Percentiles rank a stretch among this genome's conserved stretches.
phyloP scores from a whole-genome alignment of 1,140 invertebrate genomes.

The Camponotus vicinus region DNA sequence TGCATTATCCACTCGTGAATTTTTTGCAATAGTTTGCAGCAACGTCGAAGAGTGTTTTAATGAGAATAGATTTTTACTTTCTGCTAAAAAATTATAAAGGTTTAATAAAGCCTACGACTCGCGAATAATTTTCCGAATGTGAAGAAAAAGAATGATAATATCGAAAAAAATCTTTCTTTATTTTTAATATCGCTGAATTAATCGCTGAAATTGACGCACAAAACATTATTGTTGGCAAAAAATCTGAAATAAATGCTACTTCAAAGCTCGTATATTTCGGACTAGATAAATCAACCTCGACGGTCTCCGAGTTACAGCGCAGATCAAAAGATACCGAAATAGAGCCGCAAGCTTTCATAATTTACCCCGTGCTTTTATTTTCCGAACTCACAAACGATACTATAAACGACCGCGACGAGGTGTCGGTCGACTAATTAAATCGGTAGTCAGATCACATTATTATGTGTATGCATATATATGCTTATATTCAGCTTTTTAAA shows the following conservation, averaged over 20 bases:
- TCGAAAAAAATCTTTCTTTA: not conserved
- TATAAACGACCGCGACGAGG: constrained; percentile 14
- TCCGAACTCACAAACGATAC: constrained; percentile 23
- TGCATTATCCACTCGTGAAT: constrained; percentile 66
- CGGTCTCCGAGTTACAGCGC: not conserved
- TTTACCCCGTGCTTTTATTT: constrained; percentile 33
- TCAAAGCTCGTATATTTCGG: not conserved
- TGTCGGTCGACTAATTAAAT: constrained; percentile 49
- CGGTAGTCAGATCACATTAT: not conserved
- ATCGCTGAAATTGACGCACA: not conserved
- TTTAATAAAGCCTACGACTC: not conserved
- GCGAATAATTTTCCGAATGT: not conserved
- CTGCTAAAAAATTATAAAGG: not conserved
- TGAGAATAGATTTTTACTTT: not conserved
- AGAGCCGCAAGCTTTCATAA: constrained; percentile 65
- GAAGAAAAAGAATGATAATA: not conserved
- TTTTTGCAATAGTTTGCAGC: constrained; percentile 22
- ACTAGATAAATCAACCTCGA: constrained; percentile 45
- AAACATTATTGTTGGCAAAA: constrained; percentile 16
- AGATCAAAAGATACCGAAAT: constrained; percentile 77
- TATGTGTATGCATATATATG: too few relatives aligned
- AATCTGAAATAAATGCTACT: constrained; percentile 27
- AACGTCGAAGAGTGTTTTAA: not conserved
- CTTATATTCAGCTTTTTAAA: not conserved
- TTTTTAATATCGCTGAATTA: constrained; percentile 1